Conservation (phyloP, 2,888 invertebrate genomes). For the Zelleria hepariella region DNA sequence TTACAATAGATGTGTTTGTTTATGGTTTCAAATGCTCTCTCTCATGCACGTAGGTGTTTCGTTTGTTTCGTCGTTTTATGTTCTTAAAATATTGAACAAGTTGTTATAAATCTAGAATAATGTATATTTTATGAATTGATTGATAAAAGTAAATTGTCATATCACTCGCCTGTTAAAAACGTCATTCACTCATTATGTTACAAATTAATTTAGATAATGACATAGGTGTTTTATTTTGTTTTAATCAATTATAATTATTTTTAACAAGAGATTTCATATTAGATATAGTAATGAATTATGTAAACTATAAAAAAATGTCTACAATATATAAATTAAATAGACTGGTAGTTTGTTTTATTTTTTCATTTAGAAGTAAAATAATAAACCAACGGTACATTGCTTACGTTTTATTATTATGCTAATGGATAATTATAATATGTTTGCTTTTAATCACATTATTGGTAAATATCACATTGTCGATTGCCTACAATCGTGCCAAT, state of each 20-base stretch:
- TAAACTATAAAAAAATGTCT: constrained; percentile 68
- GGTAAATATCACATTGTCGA: too few relatives aligned
- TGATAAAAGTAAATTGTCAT: too few relatives aligned
- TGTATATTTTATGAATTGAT: constrained; percentile 34
- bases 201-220: constrained; percentile 31
- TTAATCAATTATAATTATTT: constrained; percentile 29
- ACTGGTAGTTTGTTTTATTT: constrained; percentile 19
- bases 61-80: neutral
- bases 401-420: too few relatives aligned
- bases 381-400: neutral
- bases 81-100: constrained; percentile 10
- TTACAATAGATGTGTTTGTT: neutral
- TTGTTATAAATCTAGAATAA: constrained; percentile 31
- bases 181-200: constrained; percentile 34
- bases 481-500: too few relatives aligned
- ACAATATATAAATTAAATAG: constrained; percentile 70
- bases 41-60: neutral
- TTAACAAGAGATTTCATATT: constrained; percentile 49
- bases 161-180: constrained; percentile 74
- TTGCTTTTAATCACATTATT: too few relatives aligned
- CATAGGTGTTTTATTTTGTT: constrained; percentile 35
- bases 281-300: constrained; percentile 66
- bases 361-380: too few relatives aligned
- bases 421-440: too few relatives aligned
- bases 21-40: neutral